Percentiles rank a stretch among this genome's conserved stretches.
Conservation (phyloP, 2,888 invertebrate species). For the Drosophila ezoana region DNA sequence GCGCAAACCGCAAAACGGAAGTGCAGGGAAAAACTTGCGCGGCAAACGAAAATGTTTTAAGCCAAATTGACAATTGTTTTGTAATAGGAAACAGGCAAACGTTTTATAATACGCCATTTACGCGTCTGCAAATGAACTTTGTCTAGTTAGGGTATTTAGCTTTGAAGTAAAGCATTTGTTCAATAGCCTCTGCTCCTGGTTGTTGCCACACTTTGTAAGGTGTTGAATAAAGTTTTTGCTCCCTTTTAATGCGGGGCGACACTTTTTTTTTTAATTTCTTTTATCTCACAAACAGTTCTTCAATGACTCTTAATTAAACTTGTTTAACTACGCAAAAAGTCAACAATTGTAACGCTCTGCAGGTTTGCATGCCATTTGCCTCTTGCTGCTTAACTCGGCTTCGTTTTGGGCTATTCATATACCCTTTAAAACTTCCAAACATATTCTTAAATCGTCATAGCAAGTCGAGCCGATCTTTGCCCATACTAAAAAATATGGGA, state of each 20-base stretch:
- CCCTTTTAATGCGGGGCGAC: background rate
- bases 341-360: constrained; percentile 51
- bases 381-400: constrained; percentile 9
- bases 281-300: constrained; percentile 24
- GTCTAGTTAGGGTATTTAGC: constrained; percentile 4
- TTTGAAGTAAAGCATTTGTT: constrained; percentile 34
- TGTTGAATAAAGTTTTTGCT: constrained; percentile 39
- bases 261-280: constrained; percentile 1
- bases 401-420: constrained; percentile 5
- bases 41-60: constrained; percentile 71
- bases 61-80: constrained; percentile 76
- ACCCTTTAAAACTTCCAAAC: background rate
- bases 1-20: constrained; percentile 56
- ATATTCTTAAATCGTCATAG: background rate
- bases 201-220: constrained; percentile 39
- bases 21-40: constrained; percentile 59
- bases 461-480: background rate
- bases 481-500: no score
- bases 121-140: constrained; percentile 53
- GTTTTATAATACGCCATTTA: constrained; percentile 59
- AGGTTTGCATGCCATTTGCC: background rate
- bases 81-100: constrained; percentile 34
- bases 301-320: constrained; percentile 72
- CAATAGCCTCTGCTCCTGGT: constrained; percentile 15
- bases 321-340: constrained; percentile 60